Base-by-base conservation (phyloP, 2,888 invertebrate genomes). In the Diarsia rubi region DNA sequence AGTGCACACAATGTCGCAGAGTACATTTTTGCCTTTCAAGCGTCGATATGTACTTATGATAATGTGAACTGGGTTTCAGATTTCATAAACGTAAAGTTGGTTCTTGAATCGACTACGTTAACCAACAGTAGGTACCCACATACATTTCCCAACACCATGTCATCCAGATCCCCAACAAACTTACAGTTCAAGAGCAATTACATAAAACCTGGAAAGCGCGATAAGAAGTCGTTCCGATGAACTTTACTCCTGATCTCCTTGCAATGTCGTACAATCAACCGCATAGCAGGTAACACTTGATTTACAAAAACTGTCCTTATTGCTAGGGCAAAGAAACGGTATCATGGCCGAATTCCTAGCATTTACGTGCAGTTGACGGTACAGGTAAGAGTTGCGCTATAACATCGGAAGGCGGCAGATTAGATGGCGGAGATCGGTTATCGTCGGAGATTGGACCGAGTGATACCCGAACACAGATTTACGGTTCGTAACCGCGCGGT, bases 381-480 rank as follows among this genome's bases (percentile, higher is more conserved):
- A 75, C 52, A 19, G 9, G 49, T 73, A 49, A 69, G 59, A 60
- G 59, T 65, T 69, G 64, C 52, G 37, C 57, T 47, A 47, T 70
- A 54, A 63, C 64, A 68, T 78, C 45, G 62, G 74, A 60, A 64
- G 42, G 12, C 24, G 60, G 42, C 16, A 27, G 66, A 77, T 81
- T 72, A 72, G 71, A 66, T 77, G 69, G 54, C 64, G 47, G 49
- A 59, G 57, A 83, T 78, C 74, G 78, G 78, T 49, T 70, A 82
- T 78, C 67, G 62, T 45, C 62, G 78, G 82, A 83, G 73, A 83
- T 82, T 70, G 85, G 44, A 45, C 62, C 64, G 60, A 68, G 24
- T 60, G 74, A 82, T 85, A 83, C 37, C 59, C 67, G 63, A 73
- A 65, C 62, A 37, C 65, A 76, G 75, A 77, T 84, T 75, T 77